A percentile compares a stretch with the other conserved stretches of the same genome.
phyloP scores from a whole-genome alignment of 1,140 invertebrate species.

The Heliconius nattereri region DNA sequence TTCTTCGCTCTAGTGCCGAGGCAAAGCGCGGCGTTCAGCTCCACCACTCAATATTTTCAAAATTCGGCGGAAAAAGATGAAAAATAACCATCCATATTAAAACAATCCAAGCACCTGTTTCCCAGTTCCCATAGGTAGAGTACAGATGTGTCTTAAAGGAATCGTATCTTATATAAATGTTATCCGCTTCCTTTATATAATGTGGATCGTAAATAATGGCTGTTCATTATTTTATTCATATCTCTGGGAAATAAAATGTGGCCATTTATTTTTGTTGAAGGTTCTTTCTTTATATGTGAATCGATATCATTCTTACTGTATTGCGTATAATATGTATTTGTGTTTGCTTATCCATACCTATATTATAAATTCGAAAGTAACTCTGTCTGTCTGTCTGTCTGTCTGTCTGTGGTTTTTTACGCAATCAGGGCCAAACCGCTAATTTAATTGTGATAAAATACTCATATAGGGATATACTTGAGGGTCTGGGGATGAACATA shows the following conservation, averaged over 20 bases:
- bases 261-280: constrained; percentile 1
- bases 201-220: constrained; percentile 16
- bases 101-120: constrained; percentile 23
- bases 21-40: background rate
- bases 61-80: too few species aligned
- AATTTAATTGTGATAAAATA: too few species aligned
- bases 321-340: background rate
- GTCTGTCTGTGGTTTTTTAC: too few species aligned
- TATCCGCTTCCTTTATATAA: constrained; percentile 34
- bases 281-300: background rate
- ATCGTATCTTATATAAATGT: constrained; percentile 32
- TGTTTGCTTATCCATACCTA: background rate
- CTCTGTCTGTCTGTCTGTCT: too few species aligned
- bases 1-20: background rate
- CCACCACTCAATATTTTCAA: background rate
- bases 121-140: background rate
- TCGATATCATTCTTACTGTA: constrained; percentile 1
- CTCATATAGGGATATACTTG: too few species aligned
- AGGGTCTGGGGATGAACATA: too few species aligned
- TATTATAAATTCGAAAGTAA: too few species aligned
- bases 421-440: too few species aligned
- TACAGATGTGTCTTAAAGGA: background rate
- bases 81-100: background rate
- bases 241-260: constrained; percentile 7
- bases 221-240: constrained; percentile 25